These are phyloP conservation scores for Tragopan temminckii DNA, from an alignment of 2,797 vertebrate species.

Conservation along the genomic window DNA sequence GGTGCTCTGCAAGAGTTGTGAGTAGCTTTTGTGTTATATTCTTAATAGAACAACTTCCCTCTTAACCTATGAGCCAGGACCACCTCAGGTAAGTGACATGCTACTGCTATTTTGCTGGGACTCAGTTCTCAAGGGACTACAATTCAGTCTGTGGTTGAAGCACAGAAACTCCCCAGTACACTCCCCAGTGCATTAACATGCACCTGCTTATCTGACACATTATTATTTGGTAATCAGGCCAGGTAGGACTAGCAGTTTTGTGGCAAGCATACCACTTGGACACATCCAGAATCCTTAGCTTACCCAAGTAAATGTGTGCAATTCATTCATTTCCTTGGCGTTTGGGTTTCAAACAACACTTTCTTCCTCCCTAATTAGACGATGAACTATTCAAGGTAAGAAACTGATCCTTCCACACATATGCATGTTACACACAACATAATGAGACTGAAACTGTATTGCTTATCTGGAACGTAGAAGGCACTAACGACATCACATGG, in stretches of 20 bases:
- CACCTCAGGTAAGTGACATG: background rate
- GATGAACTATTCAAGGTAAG: constrained; percentile 51
- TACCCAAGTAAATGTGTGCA: background rate
- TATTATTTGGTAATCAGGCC: background rate
- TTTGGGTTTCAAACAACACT: background rate
- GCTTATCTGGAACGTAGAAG: too few relatives aligned
- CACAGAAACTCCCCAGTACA: background rate
- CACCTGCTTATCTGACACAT: background rate
- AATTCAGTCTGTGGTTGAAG: background rate
- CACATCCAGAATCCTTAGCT: background rate
- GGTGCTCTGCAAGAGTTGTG: background rate
- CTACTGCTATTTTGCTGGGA: background rate
- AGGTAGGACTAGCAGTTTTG: background rate
- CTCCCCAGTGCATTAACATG: background rate
- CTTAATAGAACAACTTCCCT: background rate
- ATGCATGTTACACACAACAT: background rate
- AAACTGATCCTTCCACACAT: constrained; percentile 35
- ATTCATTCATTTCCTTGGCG: background rate
- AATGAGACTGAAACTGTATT: background rate
- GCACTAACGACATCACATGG: background rate
- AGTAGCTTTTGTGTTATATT: background rate
- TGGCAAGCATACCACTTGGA: background rate
- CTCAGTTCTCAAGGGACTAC: background rate
- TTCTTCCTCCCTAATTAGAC: constrained; percentile 30
- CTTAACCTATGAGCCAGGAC: background rate